phyloP scores from a whole-genome alignment of 2,888 invertebrate species.

The Stictocephala bisonia region DNA sequence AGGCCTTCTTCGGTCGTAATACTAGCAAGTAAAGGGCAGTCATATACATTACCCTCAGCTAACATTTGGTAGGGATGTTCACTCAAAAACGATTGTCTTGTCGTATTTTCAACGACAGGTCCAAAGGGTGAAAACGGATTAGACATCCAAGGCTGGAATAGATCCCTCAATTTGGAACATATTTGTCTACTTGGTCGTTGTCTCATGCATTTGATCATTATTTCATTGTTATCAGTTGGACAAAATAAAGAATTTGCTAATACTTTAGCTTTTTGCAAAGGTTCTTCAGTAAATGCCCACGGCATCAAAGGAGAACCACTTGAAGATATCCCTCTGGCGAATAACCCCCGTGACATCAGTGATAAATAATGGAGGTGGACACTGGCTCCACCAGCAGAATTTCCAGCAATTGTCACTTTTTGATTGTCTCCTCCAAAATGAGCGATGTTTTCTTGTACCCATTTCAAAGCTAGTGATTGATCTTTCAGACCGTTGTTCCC shows the following conservation, averaged over 20 bases:
- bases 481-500: conserved; percentile 64
- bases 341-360: conserved; percentile 63
- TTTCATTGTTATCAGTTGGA: conserved; percentile 66
- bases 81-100: conserved; percentile 70
- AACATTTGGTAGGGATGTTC: conserved; percentile 74
- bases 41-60: conserved; percentile 69
- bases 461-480: conserved; percentile 46
- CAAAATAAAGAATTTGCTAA: conserved; percentile 74
- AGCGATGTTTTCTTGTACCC: conserved; percentile 60
- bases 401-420: conserved; percentile 62
- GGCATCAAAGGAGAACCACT: conserved; percentile 78
- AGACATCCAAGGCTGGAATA: conserved; percentile 70
- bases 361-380: conserved; percentile 62
- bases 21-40: conserved; percentile 76
- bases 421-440: conserved; percentile 61
- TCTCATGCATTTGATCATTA: conserved; percentile 74
- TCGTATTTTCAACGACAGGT: conserved; percentile 72
- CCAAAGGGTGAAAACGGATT: conserved; percentile 79
- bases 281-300: conserved; percentile 70
- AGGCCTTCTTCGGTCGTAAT: conserved; percentile 79
- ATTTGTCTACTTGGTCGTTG: conserved; percentile 67
- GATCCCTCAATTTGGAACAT: conserved; percentile 1
- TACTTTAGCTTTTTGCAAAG: conserved; percentile 71
- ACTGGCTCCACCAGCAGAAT: conserved; percentile 63
- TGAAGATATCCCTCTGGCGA: conserved; percentile 73